Base-by-base conservation (phyloP, 2,888 invertebrate genomes). In the Crioceris asparagi region DNA sequence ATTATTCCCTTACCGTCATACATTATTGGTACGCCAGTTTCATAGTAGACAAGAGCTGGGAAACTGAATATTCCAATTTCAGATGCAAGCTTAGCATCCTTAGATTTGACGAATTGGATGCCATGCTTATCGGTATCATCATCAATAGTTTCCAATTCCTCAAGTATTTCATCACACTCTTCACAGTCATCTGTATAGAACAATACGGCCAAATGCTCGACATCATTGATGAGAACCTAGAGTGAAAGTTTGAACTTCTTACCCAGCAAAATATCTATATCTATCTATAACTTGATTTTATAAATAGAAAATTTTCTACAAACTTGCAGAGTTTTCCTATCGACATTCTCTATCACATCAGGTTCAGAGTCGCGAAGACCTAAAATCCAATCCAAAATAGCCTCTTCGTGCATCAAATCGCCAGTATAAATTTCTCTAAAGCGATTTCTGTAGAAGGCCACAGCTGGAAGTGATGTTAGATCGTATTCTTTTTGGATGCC, bases 1-100 rank as follows among this genome's bases (percentile, higher is more conserved):
- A n/a, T n/a, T n/a, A n/a, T n/a, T n/a, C n/a, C 17, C 83, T 83
- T 75, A 91, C 91, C 91, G 70, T 90, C 87, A 66, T 86, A 92
- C 83, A 90, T 87, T 59, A 90, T 88, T 53, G 91, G 91, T 50
- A 88, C 87, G 48, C 88, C 88, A 41, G 88, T 88, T 68, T 91
- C 90, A 60, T 91, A 92, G 65, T 90, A 92, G 35, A 91, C 88
- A 52, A 92, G 69, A 42, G 88, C 87, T 45, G 92, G 92, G 60
- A 92, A 86, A 56, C 87, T 84, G 67, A 87, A 86, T 59, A 92
- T 87, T 47, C 91, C 90, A 55, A 91, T 83, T 66, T 91, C 88
- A 32, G 88, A 82, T 2, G 91, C 91, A 45, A 90, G 65, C 60
- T 86, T 86, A 0, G 84, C 77, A 63, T 92, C 91, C 59, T 85